Evolutionary conservation across 2,888 invertebrate genomes (phyloP).

Genomic region (Machimus atricapillus): DNA sequence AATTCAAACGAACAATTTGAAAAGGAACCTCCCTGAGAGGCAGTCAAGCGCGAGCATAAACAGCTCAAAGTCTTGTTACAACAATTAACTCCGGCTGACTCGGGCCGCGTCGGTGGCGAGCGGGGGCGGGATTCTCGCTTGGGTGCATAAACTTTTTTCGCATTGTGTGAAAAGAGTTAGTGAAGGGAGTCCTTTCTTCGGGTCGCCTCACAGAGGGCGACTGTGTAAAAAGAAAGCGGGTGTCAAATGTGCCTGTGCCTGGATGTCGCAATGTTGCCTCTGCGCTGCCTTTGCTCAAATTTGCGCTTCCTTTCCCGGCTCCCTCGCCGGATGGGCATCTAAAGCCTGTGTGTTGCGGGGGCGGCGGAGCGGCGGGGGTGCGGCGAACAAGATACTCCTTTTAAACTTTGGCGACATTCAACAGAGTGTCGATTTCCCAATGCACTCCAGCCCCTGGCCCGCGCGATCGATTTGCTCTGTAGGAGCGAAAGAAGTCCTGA

Average conservation of each 20-base stretch:
- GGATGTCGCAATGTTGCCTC: not conserved
- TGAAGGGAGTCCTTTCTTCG: not conserved
- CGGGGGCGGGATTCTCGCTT: not conserved
- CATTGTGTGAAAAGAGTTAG: constrained; percentile 20
- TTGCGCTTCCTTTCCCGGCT: not conserved
- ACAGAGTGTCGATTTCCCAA: constrained; percentile 31
- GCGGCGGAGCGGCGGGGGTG: not conserved
- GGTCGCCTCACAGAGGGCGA: not conserved
- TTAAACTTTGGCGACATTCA: constrained; percentile 17
- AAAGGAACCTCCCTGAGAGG: not conserved
- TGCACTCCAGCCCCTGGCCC: not conserved
- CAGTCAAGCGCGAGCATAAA: constrained; percentile 25
- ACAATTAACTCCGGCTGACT: constrained; percentile 18
- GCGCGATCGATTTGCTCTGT: not conserved
- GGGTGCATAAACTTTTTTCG: constrained; percentile 16
- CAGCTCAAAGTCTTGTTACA: constrained; percentile 35
- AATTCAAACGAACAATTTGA: constrained; percentile 3
- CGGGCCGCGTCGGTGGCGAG: not conserved
- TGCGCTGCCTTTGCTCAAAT: not conserved
- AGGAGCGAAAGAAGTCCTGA: not conserved
- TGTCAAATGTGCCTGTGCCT: not conserved
- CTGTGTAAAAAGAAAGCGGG: not conserved
- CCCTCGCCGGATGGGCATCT: not conserved
- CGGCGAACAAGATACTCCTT: not conserved
- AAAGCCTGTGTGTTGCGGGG: not conserved